Conservation (phyloP, 1,140 invertebrate genomes). For the Bradynema listronoti region DNA sequence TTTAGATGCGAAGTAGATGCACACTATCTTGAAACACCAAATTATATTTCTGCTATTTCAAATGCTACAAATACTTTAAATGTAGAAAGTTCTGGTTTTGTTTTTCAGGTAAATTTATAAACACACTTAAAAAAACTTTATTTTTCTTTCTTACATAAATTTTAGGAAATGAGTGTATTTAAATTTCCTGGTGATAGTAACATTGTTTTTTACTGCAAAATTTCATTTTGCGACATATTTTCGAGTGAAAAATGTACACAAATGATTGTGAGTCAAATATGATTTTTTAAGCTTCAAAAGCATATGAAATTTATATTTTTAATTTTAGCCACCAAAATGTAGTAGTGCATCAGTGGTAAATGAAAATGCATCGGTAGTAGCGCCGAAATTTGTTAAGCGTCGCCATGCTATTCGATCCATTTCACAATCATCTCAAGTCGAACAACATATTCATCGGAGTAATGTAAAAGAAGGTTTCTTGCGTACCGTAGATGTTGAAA, state of each 20-base stretch:
- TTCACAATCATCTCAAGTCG: no score
- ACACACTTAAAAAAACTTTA: slow-evolving; percentile 4
- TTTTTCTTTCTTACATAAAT: neutral
- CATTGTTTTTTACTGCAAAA: slow-evolving; percentile 45
- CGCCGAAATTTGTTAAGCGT: slow-evolving; percentile 28
- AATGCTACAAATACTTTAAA: no score
- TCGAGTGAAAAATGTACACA: slow-evolving; percentile 36
- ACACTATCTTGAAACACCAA: slow-evolving; percentile 53
- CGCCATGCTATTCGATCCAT: no score
- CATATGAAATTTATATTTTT: neutral
- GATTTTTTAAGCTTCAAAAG: slow-evolving; percentile 1
- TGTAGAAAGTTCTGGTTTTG: no score
- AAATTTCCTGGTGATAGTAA: slow-evolving; percentile 57
- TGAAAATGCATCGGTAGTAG: slow-evolving; percentile 19
- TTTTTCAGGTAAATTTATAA: slow-evolving; percentile 34
- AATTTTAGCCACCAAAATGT: slow-evolving; percentile 53
- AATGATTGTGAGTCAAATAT: slow-evolving; percentile 39
- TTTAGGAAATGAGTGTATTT: slow-evolving; percentile 56
- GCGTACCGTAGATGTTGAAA: slow-evolving; percentile 32
- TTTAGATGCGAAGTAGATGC: slow-evolving; percentile 51
- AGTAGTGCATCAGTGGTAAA: slow-evolving; percentile 5
- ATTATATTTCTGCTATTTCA: slow-evolving; percentile 47
- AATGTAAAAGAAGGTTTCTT: slow-evolving; percentile 33
- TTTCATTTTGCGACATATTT: slow-evolving; percentile 53
- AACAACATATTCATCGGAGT: no score